These are phyloP conservation scores for Rhea pennata DNA, from an alignment of 2,113 vertebrate genomes.

Conservation along the genomic window DNA sequence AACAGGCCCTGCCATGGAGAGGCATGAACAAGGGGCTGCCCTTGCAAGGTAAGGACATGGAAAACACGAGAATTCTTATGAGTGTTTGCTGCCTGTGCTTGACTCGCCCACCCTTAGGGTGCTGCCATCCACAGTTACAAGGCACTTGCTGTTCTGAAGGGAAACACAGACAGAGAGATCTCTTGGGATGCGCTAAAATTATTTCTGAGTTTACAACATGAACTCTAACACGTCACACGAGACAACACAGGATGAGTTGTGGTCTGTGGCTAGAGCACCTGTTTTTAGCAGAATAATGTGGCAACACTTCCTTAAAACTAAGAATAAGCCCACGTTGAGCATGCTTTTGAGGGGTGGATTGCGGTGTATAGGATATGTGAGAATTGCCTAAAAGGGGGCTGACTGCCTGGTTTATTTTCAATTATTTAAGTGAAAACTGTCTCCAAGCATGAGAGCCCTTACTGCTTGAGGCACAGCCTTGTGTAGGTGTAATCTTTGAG, in stretches of 20 bases:
- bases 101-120: neutral
- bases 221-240: neutral
- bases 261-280: neutral
- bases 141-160: neutral
- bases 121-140: neutral
- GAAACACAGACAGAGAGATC: fast-evolving
- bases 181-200: neutral
- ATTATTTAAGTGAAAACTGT: neutral
- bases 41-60: neutral
- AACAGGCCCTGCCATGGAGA: neutral
- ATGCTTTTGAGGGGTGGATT: neutral
- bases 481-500: neutral
- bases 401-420: neutral
- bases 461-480: fast-evolving
- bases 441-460: neutral
- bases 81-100: neutral
- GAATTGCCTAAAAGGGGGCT: neutral
- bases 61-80: neutral
- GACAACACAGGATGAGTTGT: neutral
- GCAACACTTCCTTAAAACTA: neutral
- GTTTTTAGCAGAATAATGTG: neutral
- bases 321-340: fast-evolving
- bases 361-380: neutral
- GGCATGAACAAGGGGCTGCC: neutral
- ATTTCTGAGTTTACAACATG: neutral